Conservation (phyloP, 2,113 vertebrate species). For the Orcinus orca region DNA sequence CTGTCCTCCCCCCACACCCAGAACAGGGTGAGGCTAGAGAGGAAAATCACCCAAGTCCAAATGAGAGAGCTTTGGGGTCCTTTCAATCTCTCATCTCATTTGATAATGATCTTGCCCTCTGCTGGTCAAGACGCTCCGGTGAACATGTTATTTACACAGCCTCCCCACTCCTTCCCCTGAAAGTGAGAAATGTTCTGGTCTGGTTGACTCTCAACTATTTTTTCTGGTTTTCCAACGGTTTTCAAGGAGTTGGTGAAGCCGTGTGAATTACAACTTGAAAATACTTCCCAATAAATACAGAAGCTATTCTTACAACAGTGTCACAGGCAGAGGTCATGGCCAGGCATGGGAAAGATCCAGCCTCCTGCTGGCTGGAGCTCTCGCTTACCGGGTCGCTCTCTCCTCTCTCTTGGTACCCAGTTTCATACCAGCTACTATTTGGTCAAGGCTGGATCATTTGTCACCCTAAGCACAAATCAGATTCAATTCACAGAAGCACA, state of each 20-base stretch:
- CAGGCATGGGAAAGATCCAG: slow-evolving; percentile 60
- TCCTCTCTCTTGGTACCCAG: background rate
- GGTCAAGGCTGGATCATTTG: background rate
- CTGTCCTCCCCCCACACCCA: no score
- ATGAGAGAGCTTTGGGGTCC: background rate
- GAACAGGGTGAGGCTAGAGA: background rate
- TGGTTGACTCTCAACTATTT: background rate
- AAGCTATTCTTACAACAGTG: slow-evolving; percentile 47
- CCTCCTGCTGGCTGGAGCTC: background rate
- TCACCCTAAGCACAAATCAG: background rate
- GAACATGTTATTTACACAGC: rapidly evolving
- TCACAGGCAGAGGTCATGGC: slow-evolving; percentile 55
- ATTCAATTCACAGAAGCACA: background rate
- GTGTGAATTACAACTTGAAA: slow-evolving; percentile 31
- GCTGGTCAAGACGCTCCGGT: background rate
- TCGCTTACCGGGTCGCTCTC: background rate
- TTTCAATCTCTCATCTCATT: background rate
- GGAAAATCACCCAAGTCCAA: background rate
- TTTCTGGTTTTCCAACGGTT: background rate
- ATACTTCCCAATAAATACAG: slow-evolving; percentile 19
- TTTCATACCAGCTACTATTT: background rate
- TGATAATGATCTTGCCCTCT: background rate
- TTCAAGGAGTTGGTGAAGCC: background rate
- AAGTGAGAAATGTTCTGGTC: background rate
- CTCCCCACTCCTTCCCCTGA: background rate